Percentiles rank a stretch among this genome's conserved stretches.
Conservation (phyloP, 2,797 vertebrate genomes). For the Hippoglossus hippoglossus region DNA sequence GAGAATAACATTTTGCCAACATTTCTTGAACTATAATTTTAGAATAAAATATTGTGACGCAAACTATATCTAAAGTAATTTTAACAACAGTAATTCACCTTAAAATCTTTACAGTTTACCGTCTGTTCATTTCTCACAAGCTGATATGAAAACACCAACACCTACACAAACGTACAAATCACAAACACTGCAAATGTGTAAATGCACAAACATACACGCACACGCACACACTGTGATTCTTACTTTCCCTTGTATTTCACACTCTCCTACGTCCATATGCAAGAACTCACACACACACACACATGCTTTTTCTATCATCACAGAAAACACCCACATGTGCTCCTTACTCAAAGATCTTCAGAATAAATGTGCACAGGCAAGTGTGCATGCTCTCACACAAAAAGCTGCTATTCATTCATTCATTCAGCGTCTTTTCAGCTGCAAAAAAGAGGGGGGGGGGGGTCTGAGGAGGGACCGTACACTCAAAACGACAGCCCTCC, state of each 20-base stretch:
- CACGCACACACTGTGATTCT: conserved; percentile 20
- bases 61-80: conserved; percentile 17
- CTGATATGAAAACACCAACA: conserved; percentile 40
- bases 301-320: conserved; percentile 46
- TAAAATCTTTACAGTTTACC: background rate
- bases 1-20: background rate
- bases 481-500: conserved; percentile 68
- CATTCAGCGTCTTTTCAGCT: conserved; percentile 67
- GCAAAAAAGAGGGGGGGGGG: conserved; percentile 28
- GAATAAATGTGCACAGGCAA: conserved; percentile 52
- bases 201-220: conserved; percentile 28
- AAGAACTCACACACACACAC: conserved; percentile 31
- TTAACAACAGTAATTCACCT: background rate
- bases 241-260: conserved; percentile 54
- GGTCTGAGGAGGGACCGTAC: conserved; percentile 59
- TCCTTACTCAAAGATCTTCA: conserved; percentile 29
- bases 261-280: conserved; percentile 51
- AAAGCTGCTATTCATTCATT: conserved; percentile 71
- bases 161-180: conserved; percentile 42
- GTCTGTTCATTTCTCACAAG: conserved; percentile 23
- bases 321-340: conserved; percentile 60
- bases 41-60: background rate
- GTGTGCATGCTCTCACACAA: conserved; percentile 54
- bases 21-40: background rate
- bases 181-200: conserved; percentile 37